These are phyloP conservation scores for Nephrotoma appendiculata DNA, from an alignment of 2,888 invertebrate species.

Conservation along the genomic window DNA sequence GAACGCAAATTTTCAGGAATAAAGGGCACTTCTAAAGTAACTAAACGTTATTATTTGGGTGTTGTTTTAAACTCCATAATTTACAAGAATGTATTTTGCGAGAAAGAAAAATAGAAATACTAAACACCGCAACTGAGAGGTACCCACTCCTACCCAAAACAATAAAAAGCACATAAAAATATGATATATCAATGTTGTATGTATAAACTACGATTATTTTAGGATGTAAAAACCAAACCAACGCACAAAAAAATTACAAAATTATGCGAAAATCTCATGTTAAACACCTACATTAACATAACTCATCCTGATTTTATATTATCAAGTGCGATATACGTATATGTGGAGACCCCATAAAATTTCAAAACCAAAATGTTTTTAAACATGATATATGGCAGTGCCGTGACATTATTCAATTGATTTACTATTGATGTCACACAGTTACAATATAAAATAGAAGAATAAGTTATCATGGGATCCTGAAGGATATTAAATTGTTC, in stretches of 20 bases:
- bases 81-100: no score
- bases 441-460: not conserved
- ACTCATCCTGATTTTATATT: not conserved
- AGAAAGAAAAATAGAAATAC: no score
- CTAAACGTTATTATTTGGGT: no score
- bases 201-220: not conserved
- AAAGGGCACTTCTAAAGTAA: no score
- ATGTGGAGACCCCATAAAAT: not conserved
- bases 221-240: not conserved
- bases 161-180: not conserved
- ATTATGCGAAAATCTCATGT: not conserved
- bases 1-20: no score
- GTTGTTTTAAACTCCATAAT: no score
- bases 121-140: no score
- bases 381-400: not conserved
- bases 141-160: not conserved
- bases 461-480: not conserved
- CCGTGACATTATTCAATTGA: not conserved
- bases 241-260: not conserved
- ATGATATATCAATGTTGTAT: not conserved
- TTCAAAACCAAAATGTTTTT: not conserved
- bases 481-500: not conserved
- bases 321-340: not conserved
- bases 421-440: not conserved
- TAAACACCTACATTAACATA: not conserved